These are phyloP conservation scores for Agrochola circellaris DNA, from an alignment of 2,888 invertebrate species.

Conservation along the genomic window DNA sequence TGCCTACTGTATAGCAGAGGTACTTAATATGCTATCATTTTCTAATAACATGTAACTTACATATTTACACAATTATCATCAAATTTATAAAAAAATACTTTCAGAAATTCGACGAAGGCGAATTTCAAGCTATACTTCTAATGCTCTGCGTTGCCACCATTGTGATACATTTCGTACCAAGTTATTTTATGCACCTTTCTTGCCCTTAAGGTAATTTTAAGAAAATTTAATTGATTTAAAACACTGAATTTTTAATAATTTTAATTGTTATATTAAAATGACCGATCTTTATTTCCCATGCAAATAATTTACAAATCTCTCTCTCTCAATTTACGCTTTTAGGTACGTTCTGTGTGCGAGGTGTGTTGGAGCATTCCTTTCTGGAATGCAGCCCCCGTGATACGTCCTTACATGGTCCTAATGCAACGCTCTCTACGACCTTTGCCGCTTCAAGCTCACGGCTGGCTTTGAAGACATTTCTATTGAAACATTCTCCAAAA, in stretches of 20 bases:
- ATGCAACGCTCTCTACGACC: conserved; percentile 80
- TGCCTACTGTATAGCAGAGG: conserved; percentile 73
- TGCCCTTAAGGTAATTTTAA: conserved; percentile 55
- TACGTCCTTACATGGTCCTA: conserved; percentile 79
- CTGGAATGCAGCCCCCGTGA: conserved; percentile 76
- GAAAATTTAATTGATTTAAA: not conserved
- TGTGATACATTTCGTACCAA: conserved; percentile 48
- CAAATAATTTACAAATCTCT: conserved; percentile 1
- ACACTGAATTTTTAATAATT: conserved; percentile 44
- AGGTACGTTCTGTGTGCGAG: conserved; percentile 76
- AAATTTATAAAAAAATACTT: conserved; percentile 19
- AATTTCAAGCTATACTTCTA: conserved; percentile 48
- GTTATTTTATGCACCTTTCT: conserved; percentile 53
- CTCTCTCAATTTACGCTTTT: conserved; percentile 24
- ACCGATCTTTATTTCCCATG: not conserved
- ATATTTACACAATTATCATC: not conserved
- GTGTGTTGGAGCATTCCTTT: conserved; percentile 80
- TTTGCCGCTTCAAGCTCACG: conserved; percentile 76
- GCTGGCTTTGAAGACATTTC: conserved; percentile 81
- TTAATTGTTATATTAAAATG: not conserved
- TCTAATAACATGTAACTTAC: not conserved
- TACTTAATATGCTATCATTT: not conserved
- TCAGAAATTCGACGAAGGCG: conserved; percentile 55
- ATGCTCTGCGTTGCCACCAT: conserved; percentile 32
- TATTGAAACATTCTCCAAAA: conserved; percentile 81